phyloP scores from a whole-genome alignment of 2,888 invertebrate species.

The Dryadula phaetusa region DNA sequence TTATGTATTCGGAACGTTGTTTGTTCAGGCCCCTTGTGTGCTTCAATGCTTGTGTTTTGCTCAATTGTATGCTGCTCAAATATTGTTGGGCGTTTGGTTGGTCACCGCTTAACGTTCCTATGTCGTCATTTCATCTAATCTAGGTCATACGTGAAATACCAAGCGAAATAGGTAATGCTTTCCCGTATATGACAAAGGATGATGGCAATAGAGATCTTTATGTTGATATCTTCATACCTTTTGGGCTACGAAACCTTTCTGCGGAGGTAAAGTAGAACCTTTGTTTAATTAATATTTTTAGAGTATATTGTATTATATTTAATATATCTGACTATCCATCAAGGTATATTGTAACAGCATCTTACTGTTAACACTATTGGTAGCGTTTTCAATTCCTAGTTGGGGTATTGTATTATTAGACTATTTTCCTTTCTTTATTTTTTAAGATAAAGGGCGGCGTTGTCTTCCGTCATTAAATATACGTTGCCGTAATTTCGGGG shows the following conservation, averaged over 20 bases:
- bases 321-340: too few species aligned
- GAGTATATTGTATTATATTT: too few species aligned
- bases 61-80: constrained; percentile 31
- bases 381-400: too few species aligned
- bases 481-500: too few species aligned
- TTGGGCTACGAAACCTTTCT: constrained; percentile 11
- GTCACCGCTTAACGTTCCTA: constrained; percentile 28
- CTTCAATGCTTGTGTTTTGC: constrained; percentile 19
- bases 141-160: constrained; percentile 35
- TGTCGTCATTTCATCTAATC: constrained; percentile 32
- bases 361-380: too few species aligned
- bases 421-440: too few species aligned
- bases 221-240: constrained; percentile 20
- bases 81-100: constrained; percentile 29
- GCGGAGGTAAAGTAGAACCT: background rate
- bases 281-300: background rate
- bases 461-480: too few species aligned
- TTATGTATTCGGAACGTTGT: constrained; percentile 49
- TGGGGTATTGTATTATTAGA: too few species aligned
- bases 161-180: constrained; percentile 13
- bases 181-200: constrained; percentile 15
- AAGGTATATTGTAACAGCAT: too few species aligned
- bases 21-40: constrained; percentile 49
- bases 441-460: too few species aligned
- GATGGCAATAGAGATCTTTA: constrained; percentile 13